Conservation (phyloP, 2,888 invertebrate genomes). For the Drosophila neutralis region DNA sequence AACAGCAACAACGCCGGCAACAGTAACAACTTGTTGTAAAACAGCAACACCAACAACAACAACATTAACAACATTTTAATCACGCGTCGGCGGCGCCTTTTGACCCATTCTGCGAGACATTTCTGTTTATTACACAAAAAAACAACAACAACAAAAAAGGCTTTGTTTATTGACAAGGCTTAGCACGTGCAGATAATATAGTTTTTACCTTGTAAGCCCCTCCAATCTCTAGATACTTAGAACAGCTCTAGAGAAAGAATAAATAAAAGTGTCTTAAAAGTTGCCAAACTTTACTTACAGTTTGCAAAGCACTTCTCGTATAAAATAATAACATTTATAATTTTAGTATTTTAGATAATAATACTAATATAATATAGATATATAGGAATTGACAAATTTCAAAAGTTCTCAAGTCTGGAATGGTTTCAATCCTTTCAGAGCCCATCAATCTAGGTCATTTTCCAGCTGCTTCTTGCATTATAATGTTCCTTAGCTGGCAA, state of each 20-base stretch:
- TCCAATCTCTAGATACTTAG: neutral
- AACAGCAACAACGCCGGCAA: constrained; percentile 9
- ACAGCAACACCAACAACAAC: constrained; percentile 4
- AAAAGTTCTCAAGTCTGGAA: neutral
- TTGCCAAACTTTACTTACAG: neutral
- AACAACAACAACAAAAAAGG: neutral
- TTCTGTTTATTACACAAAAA: constrained; percentile 10
- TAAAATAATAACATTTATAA: neutral
- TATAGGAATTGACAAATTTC: no score
- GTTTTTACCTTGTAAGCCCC: neutral
- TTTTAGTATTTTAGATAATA: no score
- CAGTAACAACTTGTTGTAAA: constrained; percentile 31
- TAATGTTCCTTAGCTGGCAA: constrained; percentile 17
- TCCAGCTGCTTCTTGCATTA: neutral
- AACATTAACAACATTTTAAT: constrained; percentile 13
- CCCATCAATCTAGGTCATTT: neutral
- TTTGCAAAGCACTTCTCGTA: neutral
- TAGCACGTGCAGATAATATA: neutral
- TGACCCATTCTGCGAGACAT: constrained; percentile 26
- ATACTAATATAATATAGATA: no score
- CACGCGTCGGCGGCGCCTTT: constrained; percentile 52
- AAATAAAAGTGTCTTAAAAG: neutral
- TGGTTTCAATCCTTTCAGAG: neutral
- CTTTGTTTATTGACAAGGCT: neutral
- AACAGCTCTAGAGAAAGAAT: neutral